Percentiles rank a stretch among this genome's conserved stretches.
These are phyloP conservation scores for Ophthalmolycus amberensis DNA, from an alignment of 2,113 vertebrate species.

Conservation along the genomic window DNA sequence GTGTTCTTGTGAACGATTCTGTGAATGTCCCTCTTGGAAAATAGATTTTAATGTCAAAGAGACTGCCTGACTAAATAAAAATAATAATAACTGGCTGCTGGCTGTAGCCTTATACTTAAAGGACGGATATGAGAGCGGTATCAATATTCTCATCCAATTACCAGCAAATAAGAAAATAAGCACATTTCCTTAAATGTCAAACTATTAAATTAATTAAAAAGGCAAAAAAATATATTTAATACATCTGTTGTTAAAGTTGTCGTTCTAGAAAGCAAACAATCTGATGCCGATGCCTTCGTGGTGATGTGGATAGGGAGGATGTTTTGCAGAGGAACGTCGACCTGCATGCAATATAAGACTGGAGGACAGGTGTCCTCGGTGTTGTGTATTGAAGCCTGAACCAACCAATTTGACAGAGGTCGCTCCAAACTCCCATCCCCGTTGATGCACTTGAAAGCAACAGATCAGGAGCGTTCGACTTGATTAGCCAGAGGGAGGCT, in stretches of 20 bases:
- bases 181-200: background rate
- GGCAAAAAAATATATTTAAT: background rate
- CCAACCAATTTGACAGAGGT: slow-evolving; percentile 51
- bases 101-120: background rate
- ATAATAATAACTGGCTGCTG: background rate
- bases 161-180: background rate
- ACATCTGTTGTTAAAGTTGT: background rate
- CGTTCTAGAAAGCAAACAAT: background rate
- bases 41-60: background rate
- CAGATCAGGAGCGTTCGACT: slow-evolving; percentile 29
- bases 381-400: slow-evolving; percentile 43
- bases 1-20: background rate
- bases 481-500: slow-evolving; percentile 27
- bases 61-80: background rate
- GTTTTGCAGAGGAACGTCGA: background rate
- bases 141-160: background rate
- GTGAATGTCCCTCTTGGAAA: background rate
- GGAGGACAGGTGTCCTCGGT: slow-evolving; percentile 37
- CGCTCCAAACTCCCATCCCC: slow-evolving; percentile 35
- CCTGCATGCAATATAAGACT: slow-evolving; percentile 5
- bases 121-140: background rate
- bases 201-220: background rate
- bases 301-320: background rate
- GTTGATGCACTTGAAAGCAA: slow-evolving; percentile 41
- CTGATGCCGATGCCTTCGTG: background rate